Base-by-base conservation (phyloP, 2,113 vertebrate species). In the Corynorhinus townsendii region DNA sequence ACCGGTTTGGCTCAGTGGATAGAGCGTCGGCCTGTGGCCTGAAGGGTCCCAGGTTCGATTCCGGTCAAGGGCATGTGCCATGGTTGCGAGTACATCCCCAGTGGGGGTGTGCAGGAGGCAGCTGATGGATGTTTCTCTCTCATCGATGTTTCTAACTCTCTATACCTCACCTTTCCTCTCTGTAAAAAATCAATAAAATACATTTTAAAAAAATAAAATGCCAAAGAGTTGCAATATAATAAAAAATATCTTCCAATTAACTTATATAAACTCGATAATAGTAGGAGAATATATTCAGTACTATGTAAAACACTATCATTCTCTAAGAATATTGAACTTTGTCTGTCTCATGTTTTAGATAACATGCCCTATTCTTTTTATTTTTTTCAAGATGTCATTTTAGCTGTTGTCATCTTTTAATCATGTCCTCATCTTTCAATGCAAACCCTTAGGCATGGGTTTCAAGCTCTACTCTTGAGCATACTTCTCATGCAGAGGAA, bases 401-500 rank as follows among this genome's bases (percentile, higher is more conserved):
- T n/a, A 49, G 7, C 33, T 90, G 35, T 54, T 96, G 73, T 82
- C 64, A 26, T 81, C 69, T 88, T 94, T 97, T 75, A 92, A 1
- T 95, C 95, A 77, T 93, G 3, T 45, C 0, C 66, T 54, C 76
- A 72, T 86, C 30, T 93, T 88, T 82, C 43, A 24, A 64, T 75
- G 28, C 1, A 64, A 91, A 96, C 89, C 82, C 45, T 2, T 38
- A 11, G 68, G 0, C 26, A 40, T 83, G 22, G 33, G 0, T 49
- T 96, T 3, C 89, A 1, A 84, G 75, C 26, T 40, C 10, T 89
- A 1, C 12, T 83, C 47, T 33, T 93, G 33, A 96, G 91, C 85
- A 94, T 90, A 71, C 10, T 17, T 81, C 73, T 84, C 54, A 93
- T 97, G 77, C 66, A 43, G 22, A 90, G 75, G 88, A 94, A 96